These are phyloP conservation scores for Phymanthus crucifer DNA, from an alignment of 92 coral and sea anemone species.

Conservation along the genomic window DNA sequence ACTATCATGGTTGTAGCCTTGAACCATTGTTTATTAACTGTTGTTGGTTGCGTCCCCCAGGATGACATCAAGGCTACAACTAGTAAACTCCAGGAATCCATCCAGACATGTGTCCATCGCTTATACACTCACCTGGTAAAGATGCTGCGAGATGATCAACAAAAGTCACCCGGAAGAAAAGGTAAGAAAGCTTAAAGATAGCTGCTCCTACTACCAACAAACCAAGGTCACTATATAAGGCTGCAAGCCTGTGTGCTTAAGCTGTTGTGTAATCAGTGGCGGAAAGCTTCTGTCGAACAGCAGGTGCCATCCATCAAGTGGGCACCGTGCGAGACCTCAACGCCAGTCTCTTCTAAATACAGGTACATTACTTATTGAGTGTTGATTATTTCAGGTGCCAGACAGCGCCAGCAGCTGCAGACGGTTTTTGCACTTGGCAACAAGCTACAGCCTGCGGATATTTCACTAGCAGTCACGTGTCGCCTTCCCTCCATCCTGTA, in stretches of 20 bases:
- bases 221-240: no score
- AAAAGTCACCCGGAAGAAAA: constrained; percentile 29
- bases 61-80: constrained; percentile 80
- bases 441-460: constrained; percentile 73
- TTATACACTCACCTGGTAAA: constrained; percentile 66
- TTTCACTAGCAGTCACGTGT: constrained; percentile 70
- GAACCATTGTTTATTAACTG: not conserved
- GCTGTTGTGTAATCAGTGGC: no score
- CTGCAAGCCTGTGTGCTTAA: no score
- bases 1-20: no score
- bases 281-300: no score
- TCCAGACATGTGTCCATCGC: constrained; percentile 69
- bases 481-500: constrained; percentile 65
- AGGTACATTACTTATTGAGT: not conserved
- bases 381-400: constrained; percentile 60
- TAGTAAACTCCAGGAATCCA: constrained; percentile 68
- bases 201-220: not conserved
- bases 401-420: constrained; percentile 74
- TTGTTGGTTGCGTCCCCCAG: constrained; percentile 24
- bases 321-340: no score
- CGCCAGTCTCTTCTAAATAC: not conserved
- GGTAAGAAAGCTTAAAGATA: not conserved
- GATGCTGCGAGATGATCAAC: constrained; percentile 48
- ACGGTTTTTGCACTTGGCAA: constrained; percentile 80
- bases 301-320: no score